Evolutionary conservation across 2,888 invertebrate species (phyloP).

Genomic region (Balanococcus diminutus): DNA sequence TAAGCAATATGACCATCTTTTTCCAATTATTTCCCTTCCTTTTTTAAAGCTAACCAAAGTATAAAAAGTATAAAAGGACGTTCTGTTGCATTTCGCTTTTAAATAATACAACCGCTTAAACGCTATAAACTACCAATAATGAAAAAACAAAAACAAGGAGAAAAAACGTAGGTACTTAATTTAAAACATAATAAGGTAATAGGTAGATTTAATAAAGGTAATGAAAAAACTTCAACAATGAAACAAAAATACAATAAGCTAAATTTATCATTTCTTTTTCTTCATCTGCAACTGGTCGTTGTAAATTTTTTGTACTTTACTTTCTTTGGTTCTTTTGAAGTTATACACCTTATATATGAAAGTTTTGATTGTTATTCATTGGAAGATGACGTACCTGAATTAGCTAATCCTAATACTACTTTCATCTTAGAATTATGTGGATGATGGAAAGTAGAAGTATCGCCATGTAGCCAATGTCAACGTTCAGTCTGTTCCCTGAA

Average conservation of each 20-base stretch:
- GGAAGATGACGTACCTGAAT: not conserved
- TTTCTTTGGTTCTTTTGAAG: not conserved
- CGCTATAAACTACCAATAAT: not conserved
- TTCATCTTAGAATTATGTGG: not conserved
- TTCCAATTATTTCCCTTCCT: not conserved
- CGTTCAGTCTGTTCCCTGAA: not conserved
- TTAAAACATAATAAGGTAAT: not conserved
- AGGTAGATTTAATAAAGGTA: not conserved
- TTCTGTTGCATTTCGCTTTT: not conserved
- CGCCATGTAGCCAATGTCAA: not conserved
- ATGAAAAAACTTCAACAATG: not conserved
- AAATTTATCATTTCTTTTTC: not conserved
- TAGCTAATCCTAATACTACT: not conserved
- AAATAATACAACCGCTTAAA: not conserved
- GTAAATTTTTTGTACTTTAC: not conserved
- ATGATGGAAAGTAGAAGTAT: not conserved
- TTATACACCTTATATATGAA: not conserved
- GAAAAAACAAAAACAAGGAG: not conserved
- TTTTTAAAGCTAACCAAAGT: not conserved
- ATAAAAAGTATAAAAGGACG: slow-evolving; percentile 13
- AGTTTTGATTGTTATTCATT: not conserved
- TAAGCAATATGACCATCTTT: not conserved
- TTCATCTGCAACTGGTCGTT: not conserved
- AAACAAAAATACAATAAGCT: not conserved
- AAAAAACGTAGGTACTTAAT: not conserved